phyloP scores from a whole-genome alignment of 1,140 invertebrate species.

The Plutomurus gul region DNA sequence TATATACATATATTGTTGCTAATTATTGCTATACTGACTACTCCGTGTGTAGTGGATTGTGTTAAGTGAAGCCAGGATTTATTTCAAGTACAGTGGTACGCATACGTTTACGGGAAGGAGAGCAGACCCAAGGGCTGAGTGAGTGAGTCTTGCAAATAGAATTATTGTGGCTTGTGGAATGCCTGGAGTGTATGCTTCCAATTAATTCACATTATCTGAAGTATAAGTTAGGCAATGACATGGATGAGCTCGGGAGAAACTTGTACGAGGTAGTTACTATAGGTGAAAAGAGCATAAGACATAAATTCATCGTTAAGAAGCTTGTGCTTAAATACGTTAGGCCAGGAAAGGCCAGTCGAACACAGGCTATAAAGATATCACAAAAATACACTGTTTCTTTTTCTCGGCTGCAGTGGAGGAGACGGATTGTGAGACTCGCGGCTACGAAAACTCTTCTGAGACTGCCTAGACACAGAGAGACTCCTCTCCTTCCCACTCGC shows the following conservation, averaged over 20 bases:
- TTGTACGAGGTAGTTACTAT: constrained; percentile 1
- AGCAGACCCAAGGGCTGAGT: too few relatives aligned
- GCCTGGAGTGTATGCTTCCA: neutral
- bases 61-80: too few relatives aligned
- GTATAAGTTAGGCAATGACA: neutral
- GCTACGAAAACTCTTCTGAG: too few relatives aligned
- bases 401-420: neutral
- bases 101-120: too few relatives aligned
- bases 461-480: neutral
- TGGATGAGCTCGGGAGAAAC: neutral
- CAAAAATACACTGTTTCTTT: constrained; percentile 3
- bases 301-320: constrained; percentile 8
- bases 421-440: neutral
- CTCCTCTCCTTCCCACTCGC: neutral
- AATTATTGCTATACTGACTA: too few relatives aligned
- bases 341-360: neutral
- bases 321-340: too few relatives aligned
- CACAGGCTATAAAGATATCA: neutral
- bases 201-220: neutral
- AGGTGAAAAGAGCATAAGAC: constrained; percentile 20
- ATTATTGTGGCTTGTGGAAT: neutral
- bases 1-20: too few relatives aligned
- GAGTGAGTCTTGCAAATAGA: too few relatives aligned
- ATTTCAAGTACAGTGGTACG: too few relatives aligned
- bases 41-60: too few relatives aligned